These are phyloP conservation scores for Harpagifer antarcticus DNA, from an alignment of 2,797 vertebrate species.

Conservation along the genomic window DNA sequence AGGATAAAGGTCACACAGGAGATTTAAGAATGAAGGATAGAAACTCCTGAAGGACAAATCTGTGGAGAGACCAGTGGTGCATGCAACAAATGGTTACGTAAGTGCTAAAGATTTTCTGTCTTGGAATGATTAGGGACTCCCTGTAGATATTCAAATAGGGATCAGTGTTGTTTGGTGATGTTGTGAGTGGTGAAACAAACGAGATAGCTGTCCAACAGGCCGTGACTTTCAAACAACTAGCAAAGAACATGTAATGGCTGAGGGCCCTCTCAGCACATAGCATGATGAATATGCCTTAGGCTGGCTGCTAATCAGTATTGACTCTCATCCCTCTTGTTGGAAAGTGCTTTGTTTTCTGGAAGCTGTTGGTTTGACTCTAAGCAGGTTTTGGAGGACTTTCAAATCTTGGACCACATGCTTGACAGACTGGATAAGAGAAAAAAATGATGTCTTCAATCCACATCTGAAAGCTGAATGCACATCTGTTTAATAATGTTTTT, in stretches of 20 bases:
- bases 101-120: conserved; percentile 40
- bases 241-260: conserved; percentile 42
- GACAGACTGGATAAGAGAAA: conserved; percentile 47
- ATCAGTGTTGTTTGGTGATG: conserved; percentile 43
- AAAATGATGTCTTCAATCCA: conserved; percentile 61
- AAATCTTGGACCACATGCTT: conserved; percentile 56
- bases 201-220: conserved; percentile 42
- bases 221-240: conserved; percentile 47
- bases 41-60: conserved; percentile 25
- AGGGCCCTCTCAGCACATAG: conserved; percentile 35
- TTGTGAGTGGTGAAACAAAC: conserved; percentile 47
- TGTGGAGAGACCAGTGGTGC: conserved; percentile 24
- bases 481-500: conserved; percentile 49
- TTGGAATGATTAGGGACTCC: conserved; percentile 61
- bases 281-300: conserved; percentile 42
- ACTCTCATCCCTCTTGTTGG: conserved; percentile 43
- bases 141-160: conserved; percentile 58
- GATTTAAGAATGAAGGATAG: conserved; percentile 31
- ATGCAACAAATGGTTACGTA: conserved; percentile 16
- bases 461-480: conserved; percentile 54
- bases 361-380: conserved; percentile 54
- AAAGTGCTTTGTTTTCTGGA: conserved; percentile 61
- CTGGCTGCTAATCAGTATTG: conserved; percentile 51
- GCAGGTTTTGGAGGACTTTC: conserved; percentile 53
- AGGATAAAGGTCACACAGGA: conserved; percentile 35